phyloP scores from a whole-genome alignment of 2,797 vertebrate species.

The Catamblyrhynchus diadema region DNA sequence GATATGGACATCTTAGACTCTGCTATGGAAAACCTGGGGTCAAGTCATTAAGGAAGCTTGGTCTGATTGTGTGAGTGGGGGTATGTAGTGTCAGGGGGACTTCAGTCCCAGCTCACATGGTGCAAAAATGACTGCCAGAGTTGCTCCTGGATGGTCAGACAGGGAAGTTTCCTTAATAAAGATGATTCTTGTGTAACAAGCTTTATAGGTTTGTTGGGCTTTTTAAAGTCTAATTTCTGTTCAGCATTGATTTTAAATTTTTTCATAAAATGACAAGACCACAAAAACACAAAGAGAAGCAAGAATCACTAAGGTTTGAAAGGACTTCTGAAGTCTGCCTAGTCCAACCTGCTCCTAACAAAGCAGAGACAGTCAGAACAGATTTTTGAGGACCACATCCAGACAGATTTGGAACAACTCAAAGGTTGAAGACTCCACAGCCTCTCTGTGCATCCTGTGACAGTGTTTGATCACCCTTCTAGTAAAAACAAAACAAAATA shows the following conservation, averaged over 20 bases:
- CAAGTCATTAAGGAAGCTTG: accelerated
- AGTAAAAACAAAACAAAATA: not conserved
- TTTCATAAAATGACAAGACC: not conserved
- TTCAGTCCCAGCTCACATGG: too few relatives aligned
- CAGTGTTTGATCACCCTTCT: not conserved
- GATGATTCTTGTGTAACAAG: not conserved
- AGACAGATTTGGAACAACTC: not conserved
- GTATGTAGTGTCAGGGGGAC: not conserved
- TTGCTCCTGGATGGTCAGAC: not conserved
- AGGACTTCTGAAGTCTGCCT: not conserved
- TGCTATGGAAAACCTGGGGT: not conserved
- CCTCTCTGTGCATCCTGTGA: not conserved
- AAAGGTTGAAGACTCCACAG: not conserved
- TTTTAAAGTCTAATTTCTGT: not conserved
- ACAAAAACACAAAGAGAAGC: not conserved
- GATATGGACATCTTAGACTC: not conserved
- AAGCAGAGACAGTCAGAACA: not conserved
- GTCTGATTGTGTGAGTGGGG: not conserved
- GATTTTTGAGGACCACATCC: too few relatives aligned
- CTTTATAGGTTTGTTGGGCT: not conserved
- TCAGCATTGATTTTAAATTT: not conserved
- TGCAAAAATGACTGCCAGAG: not conserved
- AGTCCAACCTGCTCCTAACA: not conserved
- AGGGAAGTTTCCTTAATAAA: not conserved
- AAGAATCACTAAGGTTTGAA: not conserved